A percentile compares a stretch with the other conserved stretches of the same genome.
These are phyloP conservation scores for Sylvia atricapilla DNA, from an alignment of 2,113 vertebrate species.

Conservation along the genomic window DNA sequence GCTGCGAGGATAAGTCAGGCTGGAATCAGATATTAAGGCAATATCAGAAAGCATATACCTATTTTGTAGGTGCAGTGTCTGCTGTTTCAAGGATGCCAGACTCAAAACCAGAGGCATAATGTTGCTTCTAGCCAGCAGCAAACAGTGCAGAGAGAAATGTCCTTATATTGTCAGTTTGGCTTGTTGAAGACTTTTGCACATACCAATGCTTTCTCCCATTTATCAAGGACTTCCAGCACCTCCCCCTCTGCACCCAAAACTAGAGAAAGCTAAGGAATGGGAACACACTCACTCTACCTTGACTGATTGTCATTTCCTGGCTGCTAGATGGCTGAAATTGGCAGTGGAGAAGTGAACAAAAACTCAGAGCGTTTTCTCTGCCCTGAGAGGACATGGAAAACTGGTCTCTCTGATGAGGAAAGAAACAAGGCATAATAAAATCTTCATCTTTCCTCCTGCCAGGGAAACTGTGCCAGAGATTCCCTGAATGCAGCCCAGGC, in stretches of 20 bases:
- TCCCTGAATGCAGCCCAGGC: background rate
- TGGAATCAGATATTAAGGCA: background rate
- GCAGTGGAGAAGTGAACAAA: background rate
- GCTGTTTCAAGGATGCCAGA: background rate
- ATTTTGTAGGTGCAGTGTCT: background rate
- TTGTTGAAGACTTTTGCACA: background rate
- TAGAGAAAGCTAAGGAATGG: background rate
- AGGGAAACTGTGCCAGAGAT: background rate
- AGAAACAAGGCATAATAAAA: background rate
- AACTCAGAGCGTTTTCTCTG: background rate
- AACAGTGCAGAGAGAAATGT: background rate
- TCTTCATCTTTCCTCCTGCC: background rate
- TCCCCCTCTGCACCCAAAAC: background rate
- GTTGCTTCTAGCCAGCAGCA: background rate
- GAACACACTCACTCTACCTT: background rate
- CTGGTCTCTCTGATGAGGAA: background rate
- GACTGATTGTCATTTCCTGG: background rate
- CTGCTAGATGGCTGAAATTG: background rate
- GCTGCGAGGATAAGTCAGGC: background rate
- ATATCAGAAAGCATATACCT: background rate
- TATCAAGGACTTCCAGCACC: background rate
- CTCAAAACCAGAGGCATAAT: background rate
- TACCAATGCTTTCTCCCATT: background rate
- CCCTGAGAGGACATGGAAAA: background rate
- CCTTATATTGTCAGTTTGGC: background rate